Percentiles rank a stretch among this genome's conserved stretches.
Evolutionary conservation across 2,888 invertebrate genomes (phyloP).

Genomic region (Xanthorhoe spadicearia): DNA sequence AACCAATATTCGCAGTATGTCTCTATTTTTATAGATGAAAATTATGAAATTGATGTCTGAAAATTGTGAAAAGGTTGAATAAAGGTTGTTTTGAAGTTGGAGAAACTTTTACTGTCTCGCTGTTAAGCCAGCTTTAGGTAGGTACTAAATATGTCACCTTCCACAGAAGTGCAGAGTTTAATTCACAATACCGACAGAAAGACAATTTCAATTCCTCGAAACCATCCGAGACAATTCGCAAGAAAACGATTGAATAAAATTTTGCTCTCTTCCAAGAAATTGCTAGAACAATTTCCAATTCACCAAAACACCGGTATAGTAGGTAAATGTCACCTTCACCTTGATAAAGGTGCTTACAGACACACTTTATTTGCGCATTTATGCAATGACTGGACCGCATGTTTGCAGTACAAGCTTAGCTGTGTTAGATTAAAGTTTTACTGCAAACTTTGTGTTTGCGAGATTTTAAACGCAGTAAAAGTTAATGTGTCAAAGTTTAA

Average conservation of each 20-base stretch:
- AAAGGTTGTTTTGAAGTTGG: too few relatives aligned
- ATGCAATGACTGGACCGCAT: constrained; percentile 10
- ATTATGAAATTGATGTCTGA: too few relatives aligned
- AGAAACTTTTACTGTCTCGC: background rate
- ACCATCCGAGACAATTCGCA: constrained; percentile 16
- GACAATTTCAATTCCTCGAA: constrained; percentile 23
- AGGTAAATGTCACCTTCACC: constrained; percentile 17
- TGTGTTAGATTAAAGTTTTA: background rate
- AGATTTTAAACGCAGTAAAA: background rate
- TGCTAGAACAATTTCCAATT: constrained; percentile 24
- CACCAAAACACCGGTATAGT: constrained; percentile 18
- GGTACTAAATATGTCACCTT: background rate
- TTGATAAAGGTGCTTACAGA: constrained; percentile 3
- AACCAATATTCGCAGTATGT: too few relatives aligned
- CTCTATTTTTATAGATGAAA: too few relatives aligned
- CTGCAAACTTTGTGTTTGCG: background rate
- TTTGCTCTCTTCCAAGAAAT: constrained; percentile 10
- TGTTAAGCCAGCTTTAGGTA: background rate
- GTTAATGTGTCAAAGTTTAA: too few relatives aligned
- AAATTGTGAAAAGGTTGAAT: too few relatives aligned
- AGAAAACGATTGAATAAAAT: constrained; percentile 13
- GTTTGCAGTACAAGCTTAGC: background rate
- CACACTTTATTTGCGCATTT: constrained; percentile 3
- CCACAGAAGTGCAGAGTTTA: constrained; percentile 6
- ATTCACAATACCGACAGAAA: constrained; percentile 15